Evolutionary conservation across 2,888 invertebrate genomes (phyloP).

Genomic region (Oxyteleia sp.): DNA sequence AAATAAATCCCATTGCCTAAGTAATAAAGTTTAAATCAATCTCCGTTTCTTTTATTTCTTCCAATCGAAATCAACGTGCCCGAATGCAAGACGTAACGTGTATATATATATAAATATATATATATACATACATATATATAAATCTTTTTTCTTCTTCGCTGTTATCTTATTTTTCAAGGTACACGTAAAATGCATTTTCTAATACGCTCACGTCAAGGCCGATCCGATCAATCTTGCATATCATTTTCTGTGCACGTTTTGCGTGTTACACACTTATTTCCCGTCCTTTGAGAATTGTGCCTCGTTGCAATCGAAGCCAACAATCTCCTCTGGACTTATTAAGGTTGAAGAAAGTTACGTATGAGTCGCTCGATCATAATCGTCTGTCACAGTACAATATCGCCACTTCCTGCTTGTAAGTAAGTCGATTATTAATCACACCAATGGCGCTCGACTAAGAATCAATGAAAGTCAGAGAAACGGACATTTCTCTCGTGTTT

Average conservation of each 20-base stretch:
- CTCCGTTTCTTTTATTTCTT: conserved; percentile 5
- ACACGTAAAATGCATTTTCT: conserved; percentile 9
- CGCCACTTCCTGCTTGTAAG: conserved; percentile 12
- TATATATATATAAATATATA: too few species aligned
- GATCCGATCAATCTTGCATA: conserved; percentile 16
- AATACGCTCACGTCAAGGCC: not conserved
- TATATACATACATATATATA: too few species aligned
- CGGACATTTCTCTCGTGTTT: conserved; percentile 16
- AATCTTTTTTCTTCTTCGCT: not conserved
- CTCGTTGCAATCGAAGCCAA: conserved; percentile 17
- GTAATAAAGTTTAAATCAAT: conserved; percentile 30
- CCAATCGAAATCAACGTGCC: not conserved
- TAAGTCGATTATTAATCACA: conserved; percentile 39
- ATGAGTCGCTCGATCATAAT: conserved; percentile 21
- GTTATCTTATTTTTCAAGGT: not conserved
- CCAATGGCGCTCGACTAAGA: too few species aligned
- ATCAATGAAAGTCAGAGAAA: conserved; percentile 32
- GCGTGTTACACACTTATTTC: conserved; percentile 34
- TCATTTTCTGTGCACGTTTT: not conserved
- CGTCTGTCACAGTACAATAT: conserved; percentile 18
- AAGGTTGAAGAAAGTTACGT: conserved; percentile 46
- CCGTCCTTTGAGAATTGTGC: conserved; percentile 8
- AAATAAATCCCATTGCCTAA: conserved; percentile 39
- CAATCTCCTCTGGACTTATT: conserved; percentile 18
- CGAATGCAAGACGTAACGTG: too few species aligned